Percentiles rank a stretch among this genome's conserved stretches.
Evolutionary conservation across 2,113 vertebrate genomes (phyloP).

Genomic region (Colinus virginianus): DNA sequence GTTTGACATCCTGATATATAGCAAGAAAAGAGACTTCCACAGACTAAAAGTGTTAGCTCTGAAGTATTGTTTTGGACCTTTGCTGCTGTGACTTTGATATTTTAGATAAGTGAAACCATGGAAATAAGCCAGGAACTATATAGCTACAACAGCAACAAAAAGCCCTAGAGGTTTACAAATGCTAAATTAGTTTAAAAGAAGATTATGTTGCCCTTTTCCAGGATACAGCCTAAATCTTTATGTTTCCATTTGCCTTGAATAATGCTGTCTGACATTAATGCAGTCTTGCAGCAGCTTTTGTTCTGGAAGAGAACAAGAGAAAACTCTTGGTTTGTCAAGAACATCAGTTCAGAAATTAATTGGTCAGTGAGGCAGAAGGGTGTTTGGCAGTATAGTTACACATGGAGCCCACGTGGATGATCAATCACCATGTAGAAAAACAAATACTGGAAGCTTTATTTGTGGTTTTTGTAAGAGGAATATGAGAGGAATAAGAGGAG

Average conservation of each 20-base stretch:
- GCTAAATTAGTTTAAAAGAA: slow-evolving; percentile 43
- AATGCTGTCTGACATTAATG: slow-evolving; percentile 58
- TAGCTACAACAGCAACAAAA: neutral
- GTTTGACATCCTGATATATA: neutral
- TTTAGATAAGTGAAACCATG: neutral
- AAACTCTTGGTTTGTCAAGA: slow-evolving; percentile 51
- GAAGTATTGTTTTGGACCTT: neutral
- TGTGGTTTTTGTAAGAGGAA: neutral
- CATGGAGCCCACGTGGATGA: neutral
- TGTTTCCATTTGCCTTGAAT: slow-evolving; percentile 50
- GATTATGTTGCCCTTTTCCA: slow-evolving; percentile 42
- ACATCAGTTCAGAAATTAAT: slow-evolving; percentile 40
- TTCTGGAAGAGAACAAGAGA: slow-evolving; percentile 29
- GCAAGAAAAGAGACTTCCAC: neutral
- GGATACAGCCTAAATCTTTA: slow-evolving; percentile 23
- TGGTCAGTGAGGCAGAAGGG: slow-evolving; percentile 37
- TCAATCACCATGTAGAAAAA: neutral
- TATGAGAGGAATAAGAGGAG: neutral
- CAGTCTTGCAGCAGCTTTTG: slow-evolving; percentile 45
- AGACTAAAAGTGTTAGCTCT: neutral
- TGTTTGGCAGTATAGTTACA: neutral
- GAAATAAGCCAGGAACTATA: neutral
- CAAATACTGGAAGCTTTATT: neutral
- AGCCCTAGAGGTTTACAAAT: neutral
- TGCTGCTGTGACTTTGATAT: neutral